Conservation (phyloP, 2,888 invertebrate species). For the Thelaira solivaga region DNA sequence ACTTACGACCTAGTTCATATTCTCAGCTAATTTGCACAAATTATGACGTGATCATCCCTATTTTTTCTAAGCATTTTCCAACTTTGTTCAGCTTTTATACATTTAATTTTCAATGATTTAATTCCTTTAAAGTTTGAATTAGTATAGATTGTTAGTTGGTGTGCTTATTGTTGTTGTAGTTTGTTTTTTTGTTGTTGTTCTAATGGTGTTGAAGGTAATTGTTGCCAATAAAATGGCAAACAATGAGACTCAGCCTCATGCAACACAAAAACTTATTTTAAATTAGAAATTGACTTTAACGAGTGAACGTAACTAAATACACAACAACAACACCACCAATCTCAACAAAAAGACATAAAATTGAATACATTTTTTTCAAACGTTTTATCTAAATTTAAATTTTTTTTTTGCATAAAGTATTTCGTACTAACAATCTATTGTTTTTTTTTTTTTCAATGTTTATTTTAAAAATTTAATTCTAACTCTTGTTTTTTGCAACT, state of each 20-base stretch:
- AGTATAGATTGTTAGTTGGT: background rate
- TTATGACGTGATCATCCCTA: too few relatives aligned
- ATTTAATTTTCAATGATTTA: background rate
- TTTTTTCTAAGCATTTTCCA: too few relatives aligned
- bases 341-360: background rate
- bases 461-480: slow-evolving; percentile 31
- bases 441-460: too few relatives aligned
- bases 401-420: background rate
- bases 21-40: too few relatives aligned
- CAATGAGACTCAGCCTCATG: slow-evolving; percentile 17
- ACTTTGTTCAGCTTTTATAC: background rate
- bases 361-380: slow-evolving; percentile 22
- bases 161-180: background rate
- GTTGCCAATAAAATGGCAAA: slow-evolving; percentile 27
- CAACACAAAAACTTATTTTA: background rate
- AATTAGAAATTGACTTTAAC: slow-evolving; percentile 33
- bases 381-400: slow-evolving; percentile 32
- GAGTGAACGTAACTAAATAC: slow-evolving; percentile 4
- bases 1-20: too few relatives aligned
- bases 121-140: slow-evolving; percentile 13
- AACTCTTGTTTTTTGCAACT: slow-evolving; percentile 20
- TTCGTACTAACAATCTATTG: background rate
- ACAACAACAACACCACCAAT: background rate
- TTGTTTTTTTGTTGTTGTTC: slow-evolving; percentile 5
- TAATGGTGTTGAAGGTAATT: slow-evolving; percentile 52